phyloP scores from a whole-genome alignment of 2,888 invertebrate genomes.

The Hemicrepidius hirtus region DNA sequence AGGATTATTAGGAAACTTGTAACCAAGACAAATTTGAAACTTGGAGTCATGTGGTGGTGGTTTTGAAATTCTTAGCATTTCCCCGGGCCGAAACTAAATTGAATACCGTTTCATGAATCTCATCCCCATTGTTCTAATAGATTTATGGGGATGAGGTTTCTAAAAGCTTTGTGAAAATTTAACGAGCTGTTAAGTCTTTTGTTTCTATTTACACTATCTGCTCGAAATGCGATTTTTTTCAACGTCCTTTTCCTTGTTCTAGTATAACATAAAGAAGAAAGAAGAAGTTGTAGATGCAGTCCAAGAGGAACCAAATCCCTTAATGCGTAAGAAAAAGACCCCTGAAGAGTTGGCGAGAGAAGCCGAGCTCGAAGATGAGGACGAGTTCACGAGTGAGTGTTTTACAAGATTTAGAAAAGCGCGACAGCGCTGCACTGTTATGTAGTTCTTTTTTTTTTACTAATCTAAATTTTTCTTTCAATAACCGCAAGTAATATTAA shows the following conservation, averaged over 20 bases:
- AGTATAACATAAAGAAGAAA: conserved; percentile 99
- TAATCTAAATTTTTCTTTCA: too few species aligned
- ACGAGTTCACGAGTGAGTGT: conserved; percentile 94
- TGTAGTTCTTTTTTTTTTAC: conserved; percentile 58
- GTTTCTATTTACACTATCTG: conserved; percentile 5
- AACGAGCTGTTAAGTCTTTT: conserved; percentile 26
- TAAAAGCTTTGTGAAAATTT: conserved; percentile 21
- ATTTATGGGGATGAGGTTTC: conserved; percentile 14
- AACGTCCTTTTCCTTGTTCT: conserved; percentile 67
- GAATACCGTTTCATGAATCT: conserved; percentile 14
- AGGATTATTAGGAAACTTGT: too few species aligned
- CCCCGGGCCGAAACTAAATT: conserved; percentile 11
- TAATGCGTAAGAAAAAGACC: conserved; percentile 99
- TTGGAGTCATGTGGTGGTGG: background rate
- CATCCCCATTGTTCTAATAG: conserved; percentile 18
- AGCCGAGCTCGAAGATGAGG: conserved; percentile 96
- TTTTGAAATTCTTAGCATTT: background rate
- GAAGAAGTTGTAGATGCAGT: conserved; percentile 90
- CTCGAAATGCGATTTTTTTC: background rate
- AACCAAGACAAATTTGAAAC: too few species aligned
- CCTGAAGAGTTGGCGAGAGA: conserved; percentile 98
- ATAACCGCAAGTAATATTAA: too few species aligned
- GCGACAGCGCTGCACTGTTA: conserved; percentile 66
- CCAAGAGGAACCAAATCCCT: conserved; percentile 91
- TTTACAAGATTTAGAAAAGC: conserved; percentile 65